Evolutionary conservation across 2,888 invertebrate genomes (phyloP).

Genomic region (Tuta absoluta): DNA sequence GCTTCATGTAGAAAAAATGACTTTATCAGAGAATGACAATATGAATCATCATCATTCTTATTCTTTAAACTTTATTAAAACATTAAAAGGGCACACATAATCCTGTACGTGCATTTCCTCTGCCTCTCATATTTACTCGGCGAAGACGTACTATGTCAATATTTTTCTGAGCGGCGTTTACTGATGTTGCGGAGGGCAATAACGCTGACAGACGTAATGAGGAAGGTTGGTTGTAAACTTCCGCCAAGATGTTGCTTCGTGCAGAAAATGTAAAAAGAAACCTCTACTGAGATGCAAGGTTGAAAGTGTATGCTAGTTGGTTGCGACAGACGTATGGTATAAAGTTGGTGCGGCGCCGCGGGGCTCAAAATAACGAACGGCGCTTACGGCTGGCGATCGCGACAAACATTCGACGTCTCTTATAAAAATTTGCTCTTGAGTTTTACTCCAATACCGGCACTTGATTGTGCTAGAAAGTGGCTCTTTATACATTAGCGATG

Average conservation of each 20-base stretch:
- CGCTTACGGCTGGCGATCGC: slow-evolving; percentile 56
- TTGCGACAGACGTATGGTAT: slow-evolving; percentile 47
- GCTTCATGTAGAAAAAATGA: too few relatives aligned
- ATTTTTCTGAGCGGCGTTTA: slow-evolving; percentile 69
- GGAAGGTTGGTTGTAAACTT: slow-evolving; percentile 60
- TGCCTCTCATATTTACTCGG: slow-evolving; percentile 56
- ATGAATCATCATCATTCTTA: too few relatives aligned
- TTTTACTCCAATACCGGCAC: slow-evolving; percentile 39
- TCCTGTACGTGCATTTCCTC: slow-evolving; percentile 45
- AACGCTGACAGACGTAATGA: slow-evolving; percentile 72
- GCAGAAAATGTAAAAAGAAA: slow-evolving; percentile 31
- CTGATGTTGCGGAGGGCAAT: slow-evolving; percentile 68
- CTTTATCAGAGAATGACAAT: too few relatives aligned
- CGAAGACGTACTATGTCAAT: slow-evolving; percentile 61
- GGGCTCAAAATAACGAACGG: slow-evolving; percentile 70
- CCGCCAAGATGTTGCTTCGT: slow-evolving; percentile 41
- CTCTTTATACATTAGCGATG: slow-evolving; percentile 2
- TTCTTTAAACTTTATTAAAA: slow-evolving; percentile 45
- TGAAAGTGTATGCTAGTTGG: slow-evolving; percentile 48
- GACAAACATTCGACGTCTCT: slow-evolving; percentile 55
- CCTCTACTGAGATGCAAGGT: slow-evolving; percentile 48
- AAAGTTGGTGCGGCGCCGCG: slow-evolving; percentile 60
- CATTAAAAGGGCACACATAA: slow-evolving; percentile 47
- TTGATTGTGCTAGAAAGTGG: slow-evolving; percentile 9
- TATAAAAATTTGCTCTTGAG: slow-evolving; percentile 61